These are phyloP conservation scores for Hystrix brachyura DNA, from an alignment of 2,113 vertebrate species.

Conservation along the genomic window DNA sequence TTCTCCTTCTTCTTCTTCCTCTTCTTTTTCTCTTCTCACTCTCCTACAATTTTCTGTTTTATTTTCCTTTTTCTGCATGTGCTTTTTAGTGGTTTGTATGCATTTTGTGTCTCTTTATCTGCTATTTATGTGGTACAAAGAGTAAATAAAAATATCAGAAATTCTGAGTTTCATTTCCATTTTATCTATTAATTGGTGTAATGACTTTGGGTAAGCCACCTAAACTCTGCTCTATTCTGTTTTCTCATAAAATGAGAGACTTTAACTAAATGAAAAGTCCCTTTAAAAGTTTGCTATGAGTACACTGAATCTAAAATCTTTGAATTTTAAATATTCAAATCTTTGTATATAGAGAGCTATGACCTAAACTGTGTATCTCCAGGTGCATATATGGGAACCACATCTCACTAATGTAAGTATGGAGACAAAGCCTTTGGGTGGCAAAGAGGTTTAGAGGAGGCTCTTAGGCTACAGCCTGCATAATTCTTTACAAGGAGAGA, in stretches of 20 bases:
- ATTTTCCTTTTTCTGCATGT: not conserved
- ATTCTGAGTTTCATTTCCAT: not conserved
- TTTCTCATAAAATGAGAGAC: not conserved
- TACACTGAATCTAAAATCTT: not conserved
- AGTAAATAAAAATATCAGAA: not conserved
- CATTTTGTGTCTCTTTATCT: not conserved
- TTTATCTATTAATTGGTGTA: not conserved
- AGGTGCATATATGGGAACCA: not conserved
- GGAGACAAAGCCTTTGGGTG: not conserved
- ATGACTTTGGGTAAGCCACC: not conserved
- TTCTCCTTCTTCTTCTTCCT: not conserved
- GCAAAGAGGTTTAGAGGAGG: not conserved
- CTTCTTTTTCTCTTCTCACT: not conserved
- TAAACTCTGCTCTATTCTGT: not conserved
- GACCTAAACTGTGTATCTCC: rapidly evolving
- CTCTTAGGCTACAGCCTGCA: not conserved
- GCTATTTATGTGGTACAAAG: not conserved
- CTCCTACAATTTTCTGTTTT: not conserved
- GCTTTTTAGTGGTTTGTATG: not conserved
- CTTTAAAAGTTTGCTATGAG: not conserved
- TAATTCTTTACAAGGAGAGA: not conserved
- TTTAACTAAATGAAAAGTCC: not conserved
- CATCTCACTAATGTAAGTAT: not conserved
- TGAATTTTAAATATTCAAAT: not conserved
- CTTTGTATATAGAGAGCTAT: not conserved